Conservation (phyloP, 1,140 invertebrate genomes). For the Belonocnema kinseyi region DNA sequence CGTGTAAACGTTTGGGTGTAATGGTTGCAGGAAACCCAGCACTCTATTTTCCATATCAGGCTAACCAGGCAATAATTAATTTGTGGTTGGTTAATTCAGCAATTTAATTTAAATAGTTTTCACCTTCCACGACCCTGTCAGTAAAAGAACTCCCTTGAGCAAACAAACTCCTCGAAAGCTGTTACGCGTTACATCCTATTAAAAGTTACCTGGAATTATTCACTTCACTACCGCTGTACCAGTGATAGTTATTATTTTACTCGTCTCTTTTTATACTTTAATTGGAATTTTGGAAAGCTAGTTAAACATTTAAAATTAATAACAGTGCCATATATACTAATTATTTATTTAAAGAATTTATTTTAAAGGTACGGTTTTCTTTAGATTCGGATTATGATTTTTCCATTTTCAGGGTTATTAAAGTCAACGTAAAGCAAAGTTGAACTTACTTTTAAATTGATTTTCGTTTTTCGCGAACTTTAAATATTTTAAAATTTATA, state of each 20-base stretch:
- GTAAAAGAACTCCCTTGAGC: slow-evolving; percentile 34
- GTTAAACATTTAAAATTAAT: neutral
- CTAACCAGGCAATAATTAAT: slow-evolving; percentile 40
- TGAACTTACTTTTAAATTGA: too few species aligned
- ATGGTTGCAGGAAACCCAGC: slow-evolving; percentile 36
- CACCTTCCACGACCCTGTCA: neutral
- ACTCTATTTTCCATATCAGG: slow-evolving; percentile 34
- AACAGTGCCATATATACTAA: neutral
- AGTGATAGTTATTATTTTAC: slow-evolving; percentile 23
- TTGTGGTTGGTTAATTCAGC: slow-evolving; percentile 40
- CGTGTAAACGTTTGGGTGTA: neutral
- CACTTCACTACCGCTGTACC: slow-evolving; percentile 7
- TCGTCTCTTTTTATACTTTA: neutral
- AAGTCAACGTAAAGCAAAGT: too few species aligned
- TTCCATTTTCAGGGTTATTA: too few species aligned
- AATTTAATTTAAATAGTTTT: slow-evolving; percentile 37
- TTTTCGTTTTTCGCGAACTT: too few species aligned
- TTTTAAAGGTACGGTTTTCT: too few species aligned
- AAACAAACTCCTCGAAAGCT: slow-evolving; percentile 28
- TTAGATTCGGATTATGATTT: too few species aligned
- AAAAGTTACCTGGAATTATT: slow-evolving; percentile 11
- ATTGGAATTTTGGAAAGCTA: neutral
- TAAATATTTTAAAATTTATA: too few species aligned
- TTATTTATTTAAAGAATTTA: neutral
- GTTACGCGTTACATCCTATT: slow-evolving; percentile 30